Percentiles rank a stretch among this genome's conserved stretches.
These are phyloP conservation scores for Camponotus fellah DNA, from an alignment of 2,888 invertebrate species.

Conservation along the genomic window DNA sequence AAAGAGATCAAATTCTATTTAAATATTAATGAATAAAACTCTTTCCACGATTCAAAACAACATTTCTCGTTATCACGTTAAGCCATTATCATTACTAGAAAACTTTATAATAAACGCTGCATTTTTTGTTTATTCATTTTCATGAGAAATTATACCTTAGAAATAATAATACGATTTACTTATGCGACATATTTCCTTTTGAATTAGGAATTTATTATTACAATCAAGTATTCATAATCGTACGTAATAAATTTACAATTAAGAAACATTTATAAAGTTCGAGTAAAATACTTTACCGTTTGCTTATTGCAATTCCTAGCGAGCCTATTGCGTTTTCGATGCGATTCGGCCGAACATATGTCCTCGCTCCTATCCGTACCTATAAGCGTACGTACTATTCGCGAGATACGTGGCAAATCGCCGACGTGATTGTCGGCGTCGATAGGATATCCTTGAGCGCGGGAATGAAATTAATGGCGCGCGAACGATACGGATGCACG, in stretches of 20 bases:
- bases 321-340: constrained; percentile 31
- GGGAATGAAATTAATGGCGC: constrained; percentile 77
- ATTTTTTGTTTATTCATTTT: not conserved
- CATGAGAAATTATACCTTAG: not conserved
- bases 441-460: constrained; percentile 75
- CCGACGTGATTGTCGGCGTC: constrained; percentile 73
- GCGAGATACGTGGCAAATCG: constrained; percentile 72
- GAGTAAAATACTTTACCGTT: not conserved
- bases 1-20: not conserved
- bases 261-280: not conserved
- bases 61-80: not conserved
- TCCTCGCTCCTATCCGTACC: not conserved
- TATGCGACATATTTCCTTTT: not conserved
- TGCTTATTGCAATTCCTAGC: constrained; percentile 37
- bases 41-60: not conserved
- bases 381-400: constrained; percentile 28
- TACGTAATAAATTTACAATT: not conserved
- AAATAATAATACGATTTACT: not conserved
- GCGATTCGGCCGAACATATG: not conserved
- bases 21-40: constrained; percentile 9
- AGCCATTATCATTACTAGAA: not conserved
- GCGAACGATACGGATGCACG: constrained; percentile 71
- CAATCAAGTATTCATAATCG: not conserved
- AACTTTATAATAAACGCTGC: not conserved
- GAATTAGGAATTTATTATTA: not conserved